Evolutionary conservation across 2,113 vertebrate species (phyloP), one percentile per base, ranked within the genome.

Genomic region (Clupea harengus): DNA sequence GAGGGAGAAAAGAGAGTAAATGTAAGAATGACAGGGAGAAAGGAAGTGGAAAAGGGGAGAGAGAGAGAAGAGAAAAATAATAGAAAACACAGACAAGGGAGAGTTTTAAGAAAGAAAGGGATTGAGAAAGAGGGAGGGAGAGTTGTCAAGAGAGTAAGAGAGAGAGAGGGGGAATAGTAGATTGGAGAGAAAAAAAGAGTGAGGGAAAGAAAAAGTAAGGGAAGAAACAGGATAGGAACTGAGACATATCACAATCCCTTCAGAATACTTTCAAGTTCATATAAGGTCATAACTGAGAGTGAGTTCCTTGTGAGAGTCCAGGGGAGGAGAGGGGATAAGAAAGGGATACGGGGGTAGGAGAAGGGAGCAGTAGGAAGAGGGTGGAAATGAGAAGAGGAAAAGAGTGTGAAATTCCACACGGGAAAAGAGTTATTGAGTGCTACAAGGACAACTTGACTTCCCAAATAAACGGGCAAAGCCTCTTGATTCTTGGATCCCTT

Each of bases 111-210:
- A n/a, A n/a, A 0, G 57, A 60, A 57, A 60, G 57, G 8, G 57
- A n/a, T 22, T 60, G 50, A 60, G 50, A 60, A 17, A 18, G 52
- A 54, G 25, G 32, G 13, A 57, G 50, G 39, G 84, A 64, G 80
- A 32, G 80, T 47, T 44, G 50, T 67, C 17, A 82, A 67, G 81
- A 82, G 86, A 78, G 45, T 1, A 20, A 87, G 47, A 81, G 46
- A 52, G 18, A 81, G 10, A 64, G 25, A 64, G 52, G 22, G 28
- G 28, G 6, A 86, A 32, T n/a, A n/a, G n/a, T n/a, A n/a, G n/a
- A n/a, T n/a, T n/a, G n/a, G n/a, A n/a, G n/a, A n/a, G n/a, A 45
- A 75, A 54, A 47, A 32, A 45, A n/a, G 64, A 82, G 0, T 8
- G 18, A 28, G 50, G 45, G 39, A 60, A 80, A 83, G 9, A 85